Percentiles rank a stretch among this genome's conserved stretches.
These are phyloP conservation scores for Teleiodes luculella DNA, from an alignment of 2,888 invertebrate genomes.

Conservation along the genomic window DNA sequence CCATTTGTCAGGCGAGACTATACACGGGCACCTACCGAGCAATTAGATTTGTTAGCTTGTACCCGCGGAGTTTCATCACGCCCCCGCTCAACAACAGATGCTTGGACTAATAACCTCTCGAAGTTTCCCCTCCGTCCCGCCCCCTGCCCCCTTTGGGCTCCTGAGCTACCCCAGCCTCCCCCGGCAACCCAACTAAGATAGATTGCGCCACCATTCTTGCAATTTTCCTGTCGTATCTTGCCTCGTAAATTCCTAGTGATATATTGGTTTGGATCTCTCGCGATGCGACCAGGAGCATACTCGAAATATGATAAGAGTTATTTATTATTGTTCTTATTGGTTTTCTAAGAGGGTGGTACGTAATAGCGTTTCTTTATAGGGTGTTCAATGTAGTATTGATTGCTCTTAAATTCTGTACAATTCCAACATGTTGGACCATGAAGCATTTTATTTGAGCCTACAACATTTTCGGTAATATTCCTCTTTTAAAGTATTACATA, in stretches of 20 bases:
- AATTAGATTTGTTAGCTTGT: constrained; percentile 79
- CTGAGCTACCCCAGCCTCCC: constrained; percentile 64
- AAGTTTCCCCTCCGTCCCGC: constrained; percentile 72
- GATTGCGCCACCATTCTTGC: constrained; percentile 95
- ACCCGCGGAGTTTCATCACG: constrained; percentile 76
- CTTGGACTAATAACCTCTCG: constrained; percentile 81
- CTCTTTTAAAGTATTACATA: too few species aligned
- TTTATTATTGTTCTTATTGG: constrained; percentile 80
- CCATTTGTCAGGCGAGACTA: constrained; percentile 66
- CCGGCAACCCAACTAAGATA: constrained; percentile 86
- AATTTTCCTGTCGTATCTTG: constrained; percentile 95
- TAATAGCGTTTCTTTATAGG: constrained; percentile 45
- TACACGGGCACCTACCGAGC: constrained; percentile 75
- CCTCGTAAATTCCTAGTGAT: constrained; percentile 92
- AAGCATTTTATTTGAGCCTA: too few species aligned
- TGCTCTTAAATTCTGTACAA: constrained; percentile 10
- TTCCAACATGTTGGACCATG: neutral
- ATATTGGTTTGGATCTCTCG: constrained; percentile 83
- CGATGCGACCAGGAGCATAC: constrained; percentile 79
- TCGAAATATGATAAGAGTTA: constrained; percentile 79
- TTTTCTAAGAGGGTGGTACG: constrained; percentile 66
- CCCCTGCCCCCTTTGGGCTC: constrained; percentile 54
- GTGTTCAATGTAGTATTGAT: constrained; percentile 41
- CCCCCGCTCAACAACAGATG: constrained; percentile 80
- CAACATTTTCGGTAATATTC: too few species aligned